These are phyloP conservation scores for Argyresthia albistria DNA, from an alignment of 2,888 invertebrate species.

Conservation along the genomic window DNA sequence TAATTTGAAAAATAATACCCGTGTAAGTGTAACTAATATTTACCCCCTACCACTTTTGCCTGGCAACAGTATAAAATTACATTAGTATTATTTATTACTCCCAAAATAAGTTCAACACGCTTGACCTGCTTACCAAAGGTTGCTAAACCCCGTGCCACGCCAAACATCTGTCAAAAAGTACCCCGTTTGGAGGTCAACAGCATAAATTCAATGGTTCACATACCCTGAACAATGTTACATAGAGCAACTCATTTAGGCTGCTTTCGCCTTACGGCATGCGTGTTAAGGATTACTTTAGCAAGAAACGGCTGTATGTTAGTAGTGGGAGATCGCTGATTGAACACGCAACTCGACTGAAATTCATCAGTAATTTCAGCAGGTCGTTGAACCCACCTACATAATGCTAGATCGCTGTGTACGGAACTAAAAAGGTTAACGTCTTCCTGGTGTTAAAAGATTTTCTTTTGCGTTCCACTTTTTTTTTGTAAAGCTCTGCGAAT, in stretches of 20 bases:
- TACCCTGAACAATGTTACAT: neutral
- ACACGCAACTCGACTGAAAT: neutral
- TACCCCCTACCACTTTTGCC: too few relatives aligned
- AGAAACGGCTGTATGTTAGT: neutral
- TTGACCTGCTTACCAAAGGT: neutral
- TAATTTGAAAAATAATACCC: too few relatives aligned
- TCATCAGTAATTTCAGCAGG: neutral
- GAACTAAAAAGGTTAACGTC: neutral
- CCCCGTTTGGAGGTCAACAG: too few relatives aligned
- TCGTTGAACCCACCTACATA: neutral
- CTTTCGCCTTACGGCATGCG: neutral
- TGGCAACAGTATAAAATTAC: too few relatives aligned
- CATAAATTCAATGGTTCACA: too few relatives aligned
- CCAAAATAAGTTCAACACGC: neutral
- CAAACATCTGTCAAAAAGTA: neutral
- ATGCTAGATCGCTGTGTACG: neutral
- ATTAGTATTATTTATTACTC: too few relatives aligned
- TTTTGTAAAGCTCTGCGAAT: too few relatives aligned
- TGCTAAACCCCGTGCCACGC: neutral
- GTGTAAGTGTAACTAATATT: too few relatives aligned
- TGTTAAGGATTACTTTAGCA: neutral
- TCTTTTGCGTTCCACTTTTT: neutral
- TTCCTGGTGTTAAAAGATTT: neutral
- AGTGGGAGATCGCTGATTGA: neutral
- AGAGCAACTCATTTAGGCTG: neutral